A percentile compares a stretch with the other conserved stretches of the same genome.
Conservation (phyloP, 2,888 invertebrate species). For the Apeira syringaria region DNA sequence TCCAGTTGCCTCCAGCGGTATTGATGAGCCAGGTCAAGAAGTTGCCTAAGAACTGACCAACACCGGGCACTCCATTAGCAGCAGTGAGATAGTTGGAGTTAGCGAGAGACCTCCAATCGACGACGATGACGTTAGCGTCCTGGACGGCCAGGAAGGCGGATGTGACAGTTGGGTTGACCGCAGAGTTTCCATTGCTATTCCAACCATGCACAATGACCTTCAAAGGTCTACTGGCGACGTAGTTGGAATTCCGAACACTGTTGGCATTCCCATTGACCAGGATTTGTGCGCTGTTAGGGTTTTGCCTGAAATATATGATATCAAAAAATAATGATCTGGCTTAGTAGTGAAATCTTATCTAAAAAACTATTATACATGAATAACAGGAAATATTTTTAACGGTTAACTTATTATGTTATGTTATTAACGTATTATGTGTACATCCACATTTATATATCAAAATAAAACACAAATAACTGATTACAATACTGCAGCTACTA, state of each 20-base stretch:
- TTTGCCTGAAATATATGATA: conserved; percentile 38
- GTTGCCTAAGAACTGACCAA: conserved; percentile 56
- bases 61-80: conserved; percentile 45
- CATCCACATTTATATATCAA: too few relatives aligned
- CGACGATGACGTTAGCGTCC: conserved; percentile 58
- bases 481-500: too few relatives aligned
- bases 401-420: too few relatives aligned
- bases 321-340: too few relatives aligned
- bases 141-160: conserved; percentile 52
- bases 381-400: too few relatives aligned
- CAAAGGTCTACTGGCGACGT: conserved; percentile 41
- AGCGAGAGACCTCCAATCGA: conserved; percentile 58
- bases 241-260: conserved; percentile 49
- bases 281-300: conserved; percentile 43
- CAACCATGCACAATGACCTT: conserved; percentile 65
- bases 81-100: conserved; percentile 42
- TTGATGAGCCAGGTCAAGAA: conserved; percentile 59
- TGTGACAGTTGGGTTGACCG: conserved; percentile 48
- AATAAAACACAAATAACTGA: too few relatives aligned
- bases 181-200: conserved; percentile 54
- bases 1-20: conserved; percentile 58
- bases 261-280: conserved; percentile 50
- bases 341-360: too few relatives aligned
- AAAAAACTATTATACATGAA: too few relatives aligned
- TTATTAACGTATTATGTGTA: too few relatives aligned